Conservation (phyloP, 2,888 invertebrate species). For the Cryptosula pallasiana region DNA sequence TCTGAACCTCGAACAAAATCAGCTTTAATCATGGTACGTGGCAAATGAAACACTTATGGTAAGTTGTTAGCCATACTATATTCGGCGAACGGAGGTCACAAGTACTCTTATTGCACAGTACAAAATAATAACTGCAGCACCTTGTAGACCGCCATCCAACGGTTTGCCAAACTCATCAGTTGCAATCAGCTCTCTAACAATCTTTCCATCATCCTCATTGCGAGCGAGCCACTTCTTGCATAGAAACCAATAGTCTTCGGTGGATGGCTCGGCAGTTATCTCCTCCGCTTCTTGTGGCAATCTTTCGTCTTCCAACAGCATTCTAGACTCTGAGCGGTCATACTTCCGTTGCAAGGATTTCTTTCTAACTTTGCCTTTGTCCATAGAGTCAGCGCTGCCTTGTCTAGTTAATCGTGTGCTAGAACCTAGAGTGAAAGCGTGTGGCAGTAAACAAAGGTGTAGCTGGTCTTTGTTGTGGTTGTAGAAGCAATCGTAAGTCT, state of each 20-base stretch:
- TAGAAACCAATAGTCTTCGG: conserved; percentile 52
- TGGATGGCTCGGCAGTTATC: conserved; percentile 28
- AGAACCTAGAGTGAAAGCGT: no score
- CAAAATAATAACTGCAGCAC: no score
- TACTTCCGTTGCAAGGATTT: conserved; percentile 16
- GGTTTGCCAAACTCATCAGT: conserved; percentile 47
- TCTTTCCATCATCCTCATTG: conserved; percentile 48
- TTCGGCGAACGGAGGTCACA: no score
- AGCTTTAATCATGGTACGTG: no score
- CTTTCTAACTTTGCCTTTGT: not conserved
- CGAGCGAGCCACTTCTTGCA: conserved; percentile 50
- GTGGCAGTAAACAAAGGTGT: no score
- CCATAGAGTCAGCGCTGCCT: conserved; percentile 3
- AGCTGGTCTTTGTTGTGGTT: no score
- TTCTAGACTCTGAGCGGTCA: not conserved
- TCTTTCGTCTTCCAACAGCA: not conserved
- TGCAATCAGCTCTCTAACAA: conserved; percentile 50
- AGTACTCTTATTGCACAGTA: no score
- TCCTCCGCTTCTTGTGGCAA: conserved; percentile 30
- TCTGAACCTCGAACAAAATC: no score
- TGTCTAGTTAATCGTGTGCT: not conserved
- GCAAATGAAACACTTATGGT: no score
- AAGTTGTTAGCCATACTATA: no score
- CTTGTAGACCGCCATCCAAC: conserved; percentile 44
- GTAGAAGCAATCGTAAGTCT: no score